Evolutionary conservation across 2,888 invertebrate genomes (phyloP).

Genomic region (Dryobota labecula): DNA sequence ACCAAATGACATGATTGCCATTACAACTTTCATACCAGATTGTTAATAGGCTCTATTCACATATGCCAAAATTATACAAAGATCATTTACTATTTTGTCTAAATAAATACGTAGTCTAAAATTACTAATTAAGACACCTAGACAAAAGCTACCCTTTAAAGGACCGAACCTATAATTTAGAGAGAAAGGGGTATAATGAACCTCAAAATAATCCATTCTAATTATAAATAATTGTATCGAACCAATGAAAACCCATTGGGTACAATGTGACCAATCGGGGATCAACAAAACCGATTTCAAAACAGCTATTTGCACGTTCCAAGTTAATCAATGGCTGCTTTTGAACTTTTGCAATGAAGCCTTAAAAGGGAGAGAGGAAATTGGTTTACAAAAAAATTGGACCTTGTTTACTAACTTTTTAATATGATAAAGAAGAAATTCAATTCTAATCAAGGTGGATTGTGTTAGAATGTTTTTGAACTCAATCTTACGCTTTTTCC

Average conservation of each 20-base stretch:
- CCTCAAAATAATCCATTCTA: conserved; percentile 45
- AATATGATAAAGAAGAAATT: conserved; percentile 68
- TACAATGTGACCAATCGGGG: conserved; percentile 61
- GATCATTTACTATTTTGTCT: background rate
- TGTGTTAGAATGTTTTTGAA: conserved; percentile 37
- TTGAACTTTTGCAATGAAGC: conserved; percentile 64
- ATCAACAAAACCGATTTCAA: conserved; percentile 61
- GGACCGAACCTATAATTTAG: conserved; percentile 13
- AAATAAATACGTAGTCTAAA: background rate
- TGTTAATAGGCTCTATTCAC: no score
- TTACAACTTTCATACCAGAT: no score
- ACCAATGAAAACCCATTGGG: conserved; percentile 55
- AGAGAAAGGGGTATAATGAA: conserved; percentile 1
- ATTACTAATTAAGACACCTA: conserved; percentile 24
- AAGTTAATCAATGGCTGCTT: conserved; percentile 68
- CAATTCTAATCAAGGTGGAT: conserved; percentile 50
- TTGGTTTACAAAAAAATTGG: conserved; percentile 65
- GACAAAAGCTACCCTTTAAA: conserved; percentile 14
- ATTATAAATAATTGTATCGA: conserved; percentile 55
- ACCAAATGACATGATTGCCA: no score
- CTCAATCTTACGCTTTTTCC: conserved; percentile 25
- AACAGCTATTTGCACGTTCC: conserved; percentile 68
- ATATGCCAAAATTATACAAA: conserved; percentile 7
- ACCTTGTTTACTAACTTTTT: conserved; percentile 63
- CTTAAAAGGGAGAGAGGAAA: conserved; percentile 62